Base-by-base conservation (phyloP, 2,797 vertebrate genomes). In the Alauda arvensis region DNA sequence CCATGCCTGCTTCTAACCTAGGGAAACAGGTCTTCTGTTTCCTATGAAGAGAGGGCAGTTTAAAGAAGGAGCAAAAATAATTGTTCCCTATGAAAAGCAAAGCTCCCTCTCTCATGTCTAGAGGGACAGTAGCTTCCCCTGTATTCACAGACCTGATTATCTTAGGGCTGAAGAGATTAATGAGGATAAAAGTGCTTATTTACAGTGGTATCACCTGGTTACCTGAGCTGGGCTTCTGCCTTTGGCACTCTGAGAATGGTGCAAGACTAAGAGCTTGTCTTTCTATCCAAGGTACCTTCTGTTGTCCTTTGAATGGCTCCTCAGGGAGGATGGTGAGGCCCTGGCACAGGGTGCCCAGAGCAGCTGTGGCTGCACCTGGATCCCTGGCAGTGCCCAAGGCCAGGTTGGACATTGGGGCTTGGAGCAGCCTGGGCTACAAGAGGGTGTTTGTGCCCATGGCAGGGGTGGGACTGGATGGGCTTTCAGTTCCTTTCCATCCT, bases 101-200 rank as follows among this genome's bases (percentile, higher is more conserved):
- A 78, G 18, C 15, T 59, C 26, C 5, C 34, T 55, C 15, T 29
- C 9, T 40, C 3, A 0, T 4, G 12, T 28, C 14, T n/a, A 25
- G 51, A 63, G n/a, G 12, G 10, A 6, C 29, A 9, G 37, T 5
- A 40, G 16, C 14, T 88, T 48, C 39, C 28, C 25, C 56, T n/a
- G 52, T 0, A 1, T 31, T 14, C 0, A 2, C 26, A 57, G 29
- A 53, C 5, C 7, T 46, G 23, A 23, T 62, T 23, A 19, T 53
- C 14, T 0, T 10, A 25, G 48, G 34, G 28, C 43, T 69, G 40
- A 33, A 42, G 43, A 46, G 37, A 31, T 53, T 61, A 10, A 3
- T 46, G 31, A 39, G 26, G 31, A 45, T 46, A 26, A 66, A 57
- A 20, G 6, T 34, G 9, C 12, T 59, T 29, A 18, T 66, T 18